Conservation (phyloP, 2,888 invertebrate genomes). For the Drosophila aldrichi region DNA sequence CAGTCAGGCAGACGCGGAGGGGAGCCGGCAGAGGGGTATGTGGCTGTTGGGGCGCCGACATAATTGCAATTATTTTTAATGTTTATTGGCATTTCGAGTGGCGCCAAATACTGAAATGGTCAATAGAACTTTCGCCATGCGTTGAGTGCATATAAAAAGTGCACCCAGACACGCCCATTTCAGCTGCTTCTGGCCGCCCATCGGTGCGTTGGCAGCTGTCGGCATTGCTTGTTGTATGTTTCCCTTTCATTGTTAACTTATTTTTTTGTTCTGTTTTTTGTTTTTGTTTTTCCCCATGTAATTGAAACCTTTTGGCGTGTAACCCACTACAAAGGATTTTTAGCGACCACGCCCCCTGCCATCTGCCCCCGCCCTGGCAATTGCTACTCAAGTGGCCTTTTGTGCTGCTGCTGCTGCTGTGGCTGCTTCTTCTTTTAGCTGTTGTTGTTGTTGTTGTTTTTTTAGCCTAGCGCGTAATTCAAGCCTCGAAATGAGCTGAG, state of each 20-base stretch:
- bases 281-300: conserved; percentile 30
- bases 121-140: conserved; percentile 49
- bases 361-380: neutral
- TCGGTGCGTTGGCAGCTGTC: conserved; percentile 9
- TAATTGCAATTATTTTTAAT: conserved; percentile 69
- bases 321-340: conserved; percentile 68
- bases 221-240: conserved; percentile 32
- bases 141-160: conserved; percentile 19
- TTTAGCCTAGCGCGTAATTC: conserved; percentile 68
- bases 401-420: conserved; percentile 5
- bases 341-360: conserved; percentile 12
- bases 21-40: neutral
- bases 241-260: conserved; percentile 19
- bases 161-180: neutral
- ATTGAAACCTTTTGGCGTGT: conserved; percentile 77
- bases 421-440: conserved; percentile 5
- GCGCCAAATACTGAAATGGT: conserved; percentile 57
- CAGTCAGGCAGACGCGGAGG: no score
- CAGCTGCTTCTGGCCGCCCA: neutral
- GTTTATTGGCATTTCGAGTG: conserved; percentile 60
- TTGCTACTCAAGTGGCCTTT: conserved; percentile 41
- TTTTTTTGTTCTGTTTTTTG: no score
- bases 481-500: conserved; percentile 38
- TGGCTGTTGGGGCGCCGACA: conserved; percentile 10
- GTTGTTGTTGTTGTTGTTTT: neutral